These are phyloP conservation scores for Pangasius larnaudii DNA, from an alignment of 2,797 vertebrate genomes.

Conservation along the genomic window DNA sequence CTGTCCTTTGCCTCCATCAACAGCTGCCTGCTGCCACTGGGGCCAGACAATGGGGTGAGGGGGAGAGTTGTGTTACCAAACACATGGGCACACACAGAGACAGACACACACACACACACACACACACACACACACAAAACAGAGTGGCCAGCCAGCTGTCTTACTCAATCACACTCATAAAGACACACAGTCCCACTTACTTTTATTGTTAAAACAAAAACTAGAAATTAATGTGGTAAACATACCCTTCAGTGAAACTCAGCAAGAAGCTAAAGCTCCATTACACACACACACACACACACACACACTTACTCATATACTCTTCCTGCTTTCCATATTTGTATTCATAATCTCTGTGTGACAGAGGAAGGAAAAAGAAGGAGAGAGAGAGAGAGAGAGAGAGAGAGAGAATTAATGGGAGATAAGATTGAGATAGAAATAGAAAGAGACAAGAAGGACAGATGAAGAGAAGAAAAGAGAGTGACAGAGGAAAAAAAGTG, in stretches of 20 bases:
- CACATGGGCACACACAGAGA: slow-evolving; percentile 9
- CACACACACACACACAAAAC: not conserved
- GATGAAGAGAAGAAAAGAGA: not conserved
- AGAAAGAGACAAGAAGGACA: not conserved
- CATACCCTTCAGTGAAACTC: slow-evolving; percentile 17
- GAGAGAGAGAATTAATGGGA: not conserved
- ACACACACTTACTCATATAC: not conserved
- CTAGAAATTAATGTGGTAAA: not conserved
- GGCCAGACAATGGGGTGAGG: not conserved
- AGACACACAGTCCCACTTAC: not conserved
- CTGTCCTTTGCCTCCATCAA: slow-evolving; percentile 25
- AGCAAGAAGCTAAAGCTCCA: slow-evolving; percentile 10
- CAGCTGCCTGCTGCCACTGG: slow-evolving; percentile 33
- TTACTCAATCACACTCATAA: slow-evolving; percentile 22
- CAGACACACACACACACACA: slow-evolving; percentile 1
- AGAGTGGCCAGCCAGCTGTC: slow-evolving; percentile 36
- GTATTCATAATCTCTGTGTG: slow-evolving; percentile 52
- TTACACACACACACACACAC: not conserved
- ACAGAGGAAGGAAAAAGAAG: slow-evolving; percentile 48
- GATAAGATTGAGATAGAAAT: not conserved
- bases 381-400: slow-evolving; percentile 2
- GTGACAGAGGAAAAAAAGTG: not conserved
- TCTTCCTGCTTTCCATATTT: slow-evolving; percentile 67
- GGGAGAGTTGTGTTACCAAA: not conserved
- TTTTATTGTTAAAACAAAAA: slow-evolving; percentile 3